Conservation (phyloP, 2,113 vertebrate species). For the Stegastes partitus region DNA sequence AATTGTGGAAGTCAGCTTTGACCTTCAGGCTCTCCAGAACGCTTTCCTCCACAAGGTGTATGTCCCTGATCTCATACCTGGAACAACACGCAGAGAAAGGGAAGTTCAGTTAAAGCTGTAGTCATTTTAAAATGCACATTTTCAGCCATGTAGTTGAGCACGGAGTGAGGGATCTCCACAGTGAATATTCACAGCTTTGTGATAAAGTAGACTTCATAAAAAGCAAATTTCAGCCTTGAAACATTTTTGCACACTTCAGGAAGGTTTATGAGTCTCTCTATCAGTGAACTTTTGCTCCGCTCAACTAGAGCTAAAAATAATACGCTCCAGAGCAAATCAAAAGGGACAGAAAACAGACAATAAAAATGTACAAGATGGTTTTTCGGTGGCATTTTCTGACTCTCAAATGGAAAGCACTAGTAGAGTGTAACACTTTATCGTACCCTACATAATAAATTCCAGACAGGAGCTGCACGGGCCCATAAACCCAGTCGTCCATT, state of each 20-base stretch:
- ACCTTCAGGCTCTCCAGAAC: conserved; percentile 94
- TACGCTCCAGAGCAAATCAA: conserved; percentile 36
- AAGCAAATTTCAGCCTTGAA: conserved; percentile 15
- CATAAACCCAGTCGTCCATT: conserved; percentile 51
- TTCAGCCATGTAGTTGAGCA: not conserved
- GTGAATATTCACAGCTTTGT: conserved; percentile 11
- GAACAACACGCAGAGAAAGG: not conserved
- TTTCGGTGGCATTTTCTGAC: conserved; percentile 28
- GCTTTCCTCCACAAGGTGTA: conserved; percentile 94
- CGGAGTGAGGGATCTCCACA: conserved; percentile 6
- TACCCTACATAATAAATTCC: conserved; percentile 54
- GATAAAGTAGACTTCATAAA: conserved; percentile 23
- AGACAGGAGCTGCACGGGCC: conserved; percentile 12
- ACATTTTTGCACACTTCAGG: conserved; percentile 16
- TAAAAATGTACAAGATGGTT: conserved; percentile 22
- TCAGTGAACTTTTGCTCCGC: conserved; percentile 11
- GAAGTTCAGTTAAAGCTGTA: conserved; percentile 21
- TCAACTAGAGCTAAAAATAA: conserved; percentile 44
- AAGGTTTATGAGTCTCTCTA: conserved; percentile 34
- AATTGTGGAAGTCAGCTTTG: conserved; percentile 96
- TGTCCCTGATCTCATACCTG: conserved; percentile 96
- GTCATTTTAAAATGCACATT: conserved; percentile 8
- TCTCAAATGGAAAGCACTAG: conserved; percentile 26
- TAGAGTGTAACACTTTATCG: conserved; percentile 32
- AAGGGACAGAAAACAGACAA: conserved; percentile 28